phyloP scores from a whole-genome alignment of 2,113 vertebrate species.

The Aspidoscelis tigris region DNA sequence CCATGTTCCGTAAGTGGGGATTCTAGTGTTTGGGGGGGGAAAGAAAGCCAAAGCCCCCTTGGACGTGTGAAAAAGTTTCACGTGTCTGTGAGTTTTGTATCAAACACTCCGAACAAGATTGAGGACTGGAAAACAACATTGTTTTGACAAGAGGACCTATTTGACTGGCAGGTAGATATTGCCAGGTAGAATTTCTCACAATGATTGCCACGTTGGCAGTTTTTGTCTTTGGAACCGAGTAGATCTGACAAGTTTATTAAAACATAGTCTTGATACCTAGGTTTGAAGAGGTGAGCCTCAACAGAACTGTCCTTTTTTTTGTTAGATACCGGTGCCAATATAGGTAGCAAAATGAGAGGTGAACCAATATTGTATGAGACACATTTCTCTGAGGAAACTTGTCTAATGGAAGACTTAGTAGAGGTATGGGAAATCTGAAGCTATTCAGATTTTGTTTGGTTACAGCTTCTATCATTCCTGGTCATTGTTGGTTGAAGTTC shows the following conservation, averaged over 20 bases:
- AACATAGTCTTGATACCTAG: not conserved
- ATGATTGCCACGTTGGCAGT: not conserved
- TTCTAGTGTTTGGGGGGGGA: not conserved
- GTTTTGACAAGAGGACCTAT: conserved; percentile 3
- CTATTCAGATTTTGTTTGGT: no score
- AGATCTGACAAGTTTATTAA: conserved; percentile 1
- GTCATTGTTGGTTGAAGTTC: no score
- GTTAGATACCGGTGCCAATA: not conserved
- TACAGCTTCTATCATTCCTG: no score
- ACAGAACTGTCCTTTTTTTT: not conserved
- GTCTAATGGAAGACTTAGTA: no score
- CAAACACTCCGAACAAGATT: not conserved
- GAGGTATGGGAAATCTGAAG: no score
- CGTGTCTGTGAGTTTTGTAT: not conserved
- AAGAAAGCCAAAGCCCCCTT: not conserved
- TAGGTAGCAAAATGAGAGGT: not conserved
- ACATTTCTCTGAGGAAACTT: no score
- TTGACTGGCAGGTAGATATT: not conserved
- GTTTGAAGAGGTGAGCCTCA: not conserved
- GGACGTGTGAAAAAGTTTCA: not conserved
- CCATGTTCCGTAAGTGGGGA: not conserved
- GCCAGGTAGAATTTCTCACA: not conserved
- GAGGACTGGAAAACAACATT: not conserved
- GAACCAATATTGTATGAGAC: no score
- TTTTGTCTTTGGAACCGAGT: not conserved